phyloP scores from a whole-genome alignment of 2,888 invertebrate species.

The Acronicta leporina region DNA sequence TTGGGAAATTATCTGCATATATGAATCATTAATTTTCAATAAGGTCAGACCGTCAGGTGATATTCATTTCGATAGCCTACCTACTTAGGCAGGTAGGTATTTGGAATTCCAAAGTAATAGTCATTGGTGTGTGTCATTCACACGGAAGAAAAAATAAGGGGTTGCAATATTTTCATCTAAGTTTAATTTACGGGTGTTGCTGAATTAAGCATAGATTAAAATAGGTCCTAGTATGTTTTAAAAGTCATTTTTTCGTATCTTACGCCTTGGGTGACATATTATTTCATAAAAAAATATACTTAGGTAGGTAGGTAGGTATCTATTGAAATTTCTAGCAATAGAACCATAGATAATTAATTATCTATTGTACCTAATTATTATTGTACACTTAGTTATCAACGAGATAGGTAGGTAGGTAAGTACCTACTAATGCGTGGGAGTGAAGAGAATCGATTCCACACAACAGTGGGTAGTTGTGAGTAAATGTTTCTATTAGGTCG shows the following conservation, averaged over 20 bases:
- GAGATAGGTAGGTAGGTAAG: neutral
- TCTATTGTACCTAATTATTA: no score
- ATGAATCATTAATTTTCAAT: neutral
- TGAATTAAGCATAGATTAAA: no score
- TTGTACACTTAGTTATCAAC: no score
- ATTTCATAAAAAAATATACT: no score
- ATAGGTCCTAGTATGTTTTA: no score
- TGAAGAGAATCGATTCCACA: slow-evolving; percentile 39
- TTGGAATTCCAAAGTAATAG: slow-evolving; percentile 48
- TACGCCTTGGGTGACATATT: no score
- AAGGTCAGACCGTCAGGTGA: slow-evolving; percentile 13
- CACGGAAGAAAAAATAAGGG: neutral
- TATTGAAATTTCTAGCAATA: no score
- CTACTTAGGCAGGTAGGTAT: slow-evolving; percentile 5
- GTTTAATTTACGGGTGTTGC: no score
- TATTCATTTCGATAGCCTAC: slow-evolving; percentile 47
- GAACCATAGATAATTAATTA: no score
- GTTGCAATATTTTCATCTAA: slow-evolving; percentile 6
- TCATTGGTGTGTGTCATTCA: slow-evolving; percentile 32
- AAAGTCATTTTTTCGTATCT: no score
- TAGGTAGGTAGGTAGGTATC: no score
- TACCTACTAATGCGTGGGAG: slow-evolving; percentile 32
- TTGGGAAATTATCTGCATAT: neutral
- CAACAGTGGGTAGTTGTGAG: slow-evolving; percentile 43
- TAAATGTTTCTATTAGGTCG: slow-evolving; percentile 37